Percentiles rank a stretch among this genome's conserved stretches.
Conservation (phyloP, 1,140 invertebrate genomes). For the Saccostrea cuccullata region DNA sequence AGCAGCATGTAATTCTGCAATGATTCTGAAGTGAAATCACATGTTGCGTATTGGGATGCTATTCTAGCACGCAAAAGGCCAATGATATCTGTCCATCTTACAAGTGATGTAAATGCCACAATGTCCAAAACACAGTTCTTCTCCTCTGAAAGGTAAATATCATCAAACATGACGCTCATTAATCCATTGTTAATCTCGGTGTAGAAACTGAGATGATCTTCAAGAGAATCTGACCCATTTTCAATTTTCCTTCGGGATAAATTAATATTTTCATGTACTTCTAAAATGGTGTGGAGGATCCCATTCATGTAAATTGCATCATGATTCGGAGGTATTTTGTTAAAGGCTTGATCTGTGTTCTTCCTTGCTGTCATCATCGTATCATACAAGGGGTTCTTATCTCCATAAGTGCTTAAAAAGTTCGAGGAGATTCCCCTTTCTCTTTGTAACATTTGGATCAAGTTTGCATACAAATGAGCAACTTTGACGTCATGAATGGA, state of each 20-base stretch:
- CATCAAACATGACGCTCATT: background rate
- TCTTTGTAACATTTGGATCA: constrained; percentile 37
- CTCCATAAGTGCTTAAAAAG: background rate
- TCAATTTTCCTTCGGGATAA: background rate
- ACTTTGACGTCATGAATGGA: background rate
- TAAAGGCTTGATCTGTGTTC: background rate
- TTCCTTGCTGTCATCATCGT: background rate
- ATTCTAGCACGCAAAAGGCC: constrained; percentile 41
- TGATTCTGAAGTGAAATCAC: background rate
- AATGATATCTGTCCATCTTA: constrained; percentile 23
- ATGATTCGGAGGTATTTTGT: background rate
- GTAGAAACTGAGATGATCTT: constrained; percentile 28
- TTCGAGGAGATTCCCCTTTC: constrained; percentile 40
- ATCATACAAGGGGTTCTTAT: background rate
- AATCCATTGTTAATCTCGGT: background rate
- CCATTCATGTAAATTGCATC: background rate
- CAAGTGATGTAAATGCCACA: background rate
- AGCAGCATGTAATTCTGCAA: background rate
- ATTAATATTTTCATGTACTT: background rate
- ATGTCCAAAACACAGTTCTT: background rate
- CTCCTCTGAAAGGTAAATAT: background rate
- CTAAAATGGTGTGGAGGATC: no score
- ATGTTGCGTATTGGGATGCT: constrained; percentile 16
- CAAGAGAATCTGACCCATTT: background rate
- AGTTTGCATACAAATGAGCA: background rate